These are phyloP conservation scores for Chrysoperla carnea DNA, from an alignment of 1,140 invertebrate genomes.

Conservation along the genomic window DNA sequence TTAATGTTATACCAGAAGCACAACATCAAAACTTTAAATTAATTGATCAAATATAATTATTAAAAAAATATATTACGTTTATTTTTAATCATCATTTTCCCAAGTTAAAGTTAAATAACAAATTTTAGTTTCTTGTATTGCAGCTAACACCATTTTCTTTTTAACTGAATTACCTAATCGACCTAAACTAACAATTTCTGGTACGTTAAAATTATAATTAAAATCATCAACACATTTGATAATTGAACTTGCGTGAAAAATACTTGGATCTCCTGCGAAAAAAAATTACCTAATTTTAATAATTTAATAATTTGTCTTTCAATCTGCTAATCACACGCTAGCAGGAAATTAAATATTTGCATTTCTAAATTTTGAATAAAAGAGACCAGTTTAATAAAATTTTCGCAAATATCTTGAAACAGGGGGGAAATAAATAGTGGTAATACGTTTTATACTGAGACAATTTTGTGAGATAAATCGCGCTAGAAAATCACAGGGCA, in stretches of 20 bases:
- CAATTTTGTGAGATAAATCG: too few species aligned
- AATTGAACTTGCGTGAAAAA: conserved; percentile 40
- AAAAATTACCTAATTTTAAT: conserved; percentile 8
- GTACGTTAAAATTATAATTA: conserved; percentile 18
- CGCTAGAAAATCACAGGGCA: too few species aligned
- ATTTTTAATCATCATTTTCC: conserved; percentile 15
- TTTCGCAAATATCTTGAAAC: too few species aligned
- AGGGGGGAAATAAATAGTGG: too few species aligned
- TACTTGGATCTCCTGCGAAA: conserved; percentile 35
- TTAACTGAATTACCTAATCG: conserved; percentile 35
- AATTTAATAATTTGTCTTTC: too few species aligned
- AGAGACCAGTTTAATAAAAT: too few species aligned
- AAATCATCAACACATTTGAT: conserved; percentile 28
- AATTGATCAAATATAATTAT: conserved; percentile 41
- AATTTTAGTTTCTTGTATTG: conserved; percentile 19
- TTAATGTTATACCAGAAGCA: conserved; percentile 54
- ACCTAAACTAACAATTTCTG: conserved; percentile 30
- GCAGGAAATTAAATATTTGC: too few species aligned
- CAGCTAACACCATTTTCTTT: conserved; percentile 32
- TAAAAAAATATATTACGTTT: background rate
- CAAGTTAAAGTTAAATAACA: conserved; percentile 35
- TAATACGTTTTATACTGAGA: too few species aligned
- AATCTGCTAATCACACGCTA: too few species aligned
- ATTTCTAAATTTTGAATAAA: too few species aligned
- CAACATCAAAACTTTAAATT: conserved; percentile 58